A percentile compares a stretch with the other conserved stretches of the same genome.
These are phyloP conservation scores for Grammomys surdaster DNA, from an alignment of 2,113 vertebrate species.

Conservation along the genomic window DNA sequence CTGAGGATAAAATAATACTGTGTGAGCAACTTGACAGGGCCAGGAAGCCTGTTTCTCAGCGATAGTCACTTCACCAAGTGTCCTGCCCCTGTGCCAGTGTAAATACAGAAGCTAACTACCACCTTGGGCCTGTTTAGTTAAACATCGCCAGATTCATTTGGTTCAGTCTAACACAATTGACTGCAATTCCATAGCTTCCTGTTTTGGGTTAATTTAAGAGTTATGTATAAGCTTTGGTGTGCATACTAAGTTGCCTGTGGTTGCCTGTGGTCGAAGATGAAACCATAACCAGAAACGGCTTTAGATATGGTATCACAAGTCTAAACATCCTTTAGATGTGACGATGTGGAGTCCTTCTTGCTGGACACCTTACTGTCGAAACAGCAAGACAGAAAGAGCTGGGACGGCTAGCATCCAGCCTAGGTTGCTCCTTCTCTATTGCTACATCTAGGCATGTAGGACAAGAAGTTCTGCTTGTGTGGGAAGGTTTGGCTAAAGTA, in stretches of 20 bases:
- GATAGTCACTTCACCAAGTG: neutral
- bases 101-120: neutral
- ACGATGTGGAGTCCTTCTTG: neutral
- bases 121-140: constrained; percentile 19
- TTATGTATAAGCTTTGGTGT: neutral
- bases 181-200: neutral
- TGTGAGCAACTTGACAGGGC: neutral
- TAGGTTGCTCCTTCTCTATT: neutral
- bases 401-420: neutral
- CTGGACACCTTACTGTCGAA: neutral
- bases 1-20: neutral
- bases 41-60: neutral
- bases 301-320: neutral
- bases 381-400: neutral
- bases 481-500: neutral
- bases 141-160: neutral
- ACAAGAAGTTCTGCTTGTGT: neutral
- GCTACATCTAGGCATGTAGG: neutral
- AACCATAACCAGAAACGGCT: neutral
- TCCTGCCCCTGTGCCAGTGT: accelerated
- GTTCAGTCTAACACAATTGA: neutral
- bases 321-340: neutral
- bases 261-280: neutral
- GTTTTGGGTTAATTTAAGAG: constrained; percentile 49
- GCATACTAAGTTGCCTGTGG: neutral